phyloP scores from a whole-genome alignment of 2,113 vertebrate species.

The Emydura subglobosa region DNA sequence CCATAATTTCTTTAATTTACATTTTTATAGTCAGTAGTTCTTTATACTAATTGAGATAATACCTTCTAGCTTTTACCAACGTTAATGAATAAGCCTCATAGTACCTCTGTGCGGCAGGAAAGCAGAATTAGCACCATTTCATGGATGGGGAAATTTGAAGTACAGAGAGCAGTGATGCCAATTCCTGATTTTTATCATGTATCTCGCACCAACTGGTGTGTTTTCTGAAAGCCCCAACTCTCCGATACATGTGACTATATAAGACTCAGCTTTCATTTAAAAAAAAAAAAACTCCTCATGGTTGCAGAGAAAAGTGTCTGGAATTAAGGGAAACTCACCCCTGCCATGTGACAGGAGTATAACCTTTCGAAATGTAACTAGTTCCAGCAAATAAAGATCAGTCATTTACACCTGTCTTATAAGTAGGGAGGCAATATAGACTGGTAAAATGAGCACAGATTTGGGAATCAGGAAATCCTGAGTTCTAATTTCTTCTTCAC shows the following conservation, averaged over 20 bases:
- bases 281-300: background rate
- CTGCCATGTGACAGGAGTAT: background rate
- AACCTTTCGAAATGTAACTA: background rate
- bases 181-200: constrained; percentile 15
- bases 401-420: background rate
- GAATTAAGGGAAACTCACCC: background rate
- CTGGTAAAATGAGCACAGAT: background rate
- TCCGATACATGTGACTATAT: background rate
- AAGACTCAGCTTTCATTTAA: background rate
- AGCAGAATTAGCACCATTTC: background rate
- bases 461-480: background rate
- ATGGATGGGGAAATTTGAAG: background rate
- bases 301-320: background rate
- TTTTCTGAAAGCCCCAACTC: background rate
- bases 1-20: constrained; percentile 44
- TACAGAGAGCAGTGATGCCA: background rate
- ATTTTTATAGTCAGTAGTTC: constrained; percentile 4
- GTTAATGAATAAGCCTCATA: background rate
- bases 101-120: background rate
- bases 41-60: background rate
- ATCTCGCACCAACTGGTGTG: background rate
- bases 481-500: background rate
- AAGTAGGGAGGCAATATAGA: background rate
- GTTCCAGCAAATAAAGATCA: background rate
- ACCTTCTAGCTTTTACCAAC: background rate